These are phyloP conservation scores for Protodeltote pygarga DNA, from an alignment of 2,888 invertebrate species.

Conservation along the genomic window DNA sequence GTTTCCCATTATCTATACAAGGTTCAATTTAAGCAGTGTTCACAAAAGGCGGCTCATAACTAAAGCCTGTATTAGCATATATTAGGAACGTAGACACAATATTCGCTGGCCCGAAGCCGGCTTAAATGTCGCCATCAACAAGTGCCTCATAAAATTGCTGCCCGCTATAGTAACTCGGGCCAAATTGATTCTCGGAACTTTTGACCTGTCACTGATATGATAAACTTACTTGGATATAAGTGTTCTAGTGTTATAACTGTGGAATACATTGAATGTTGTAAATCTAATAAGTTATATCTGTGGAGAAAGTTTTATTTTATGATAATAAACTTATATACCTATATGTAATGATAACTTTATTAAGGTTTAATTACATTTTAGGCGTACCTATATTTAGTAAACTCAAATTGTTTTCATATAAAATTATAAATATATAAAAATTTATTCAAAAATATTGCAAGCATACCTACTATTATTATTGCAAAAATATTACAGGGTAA, in stretches of 20 bases:
- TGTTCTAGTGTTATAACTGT: slow-evolving; percentile 12
- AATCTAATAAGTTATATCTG: too few species aligned
- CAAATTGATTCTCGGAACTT: slow-evolving; percentile 45
- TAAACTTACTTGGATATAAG: slow-evolving; percentile 28
- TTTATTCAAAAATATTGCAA: too few species aligned
- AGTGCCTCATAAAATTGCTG: slow-evolving; percentile 62
- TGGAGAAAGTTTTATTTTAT: too few species aligned
- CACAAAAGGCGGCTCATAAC: slow-evolving; percentile 42
- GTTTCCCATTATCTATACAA: slow-evolving; percentile 33
- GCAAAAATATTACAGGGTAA: too few species aligned
- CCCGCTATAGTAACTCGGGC: slow-evolving; percentile 53
- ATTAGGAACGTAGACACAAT: slow-evolving; percentile 45
- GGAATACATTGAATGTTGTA: too few species aligned
- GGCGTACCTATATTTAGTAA: too few species aligned
- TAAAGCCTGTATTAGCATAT: slow-evolving; percentile 47
- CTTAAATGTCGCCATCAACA: slow-evolving; percentile 57
- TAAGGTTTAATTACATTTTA: too few species aligned
- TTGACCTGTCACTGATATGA: slow-evolving; percentile 35
- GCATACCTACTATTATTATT: too few species aligned
- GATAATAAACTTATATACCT: too few species aligned
- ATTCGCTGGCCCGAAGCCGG: slow-evolving; percentile 46
- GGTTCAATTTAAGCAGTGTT: slow-evolving; percentile 36
- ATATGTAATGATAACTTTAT: too few species aligned
- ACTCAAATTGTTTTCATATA: too few species aligned
- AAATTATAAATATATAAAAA: too few species aligned